A percentile compares a stretch with the other conserved stretches of the same genome.
These are phyloP conservation scores for Leptopilina clavipes DNA, from an alignment of 1,140 invertebrate species.

Conservation along the genomic window DNA sequence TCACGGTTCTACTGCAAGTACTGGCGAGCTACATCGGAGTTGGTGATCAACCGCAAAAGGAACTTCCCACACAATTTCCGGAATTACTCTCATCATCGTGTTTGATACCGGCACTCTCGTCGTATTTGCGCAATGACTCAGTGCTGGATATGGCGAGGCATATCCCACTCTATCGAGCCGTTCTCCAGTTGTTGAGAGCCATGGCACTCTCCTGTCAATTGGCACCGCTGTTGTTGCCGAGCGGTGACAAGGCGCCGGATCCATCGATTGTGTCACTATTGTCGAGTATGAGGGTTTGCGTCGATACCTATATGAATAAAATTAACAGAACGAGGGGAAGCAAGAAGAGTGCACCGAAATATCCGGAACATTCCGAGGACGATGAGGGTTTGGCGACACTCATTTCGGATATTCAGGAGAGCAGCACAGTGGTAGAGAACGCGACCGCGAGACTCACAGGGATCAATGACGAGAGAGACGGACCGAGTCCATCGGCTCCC, in stretches of 20 bases:
- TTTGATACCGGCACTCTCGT: slow-evolving; percentile 90
- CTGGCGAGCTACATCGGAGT: slow-evolving; percentile 90
- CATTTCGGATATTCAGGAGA: slow-evolving; percentile 90
- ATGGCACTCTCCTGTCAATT: slow-evolving; percentile 83
- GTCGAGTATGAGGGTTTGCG: slow-evolving; percentile 90
- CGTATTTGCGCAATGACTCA: slow-evolving; percentile 95
- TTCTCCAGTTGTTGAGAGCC: slow-evolving; percentile 87
- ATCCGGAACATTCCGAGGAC: slow-evolving; percentile 83
- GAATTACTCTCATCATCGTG: slow-evolving; percentile 88
- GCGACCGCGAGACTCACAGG: slow-evolving; percentile 77
- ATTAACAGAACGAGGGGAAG: slow-evolving; percentile 69
- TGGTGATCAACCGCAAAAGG: slow-evolving; percentile 76
- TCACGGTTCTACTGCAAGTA: slow-evolving; percentile 86
- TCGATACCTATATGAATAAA: slow-evolving; percentile 88
- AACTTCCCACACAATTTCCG: slow-evolving; percentile 81
- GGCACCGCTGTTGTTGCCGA: slow-evolving; percentile 81
- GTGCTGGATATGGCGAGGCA: slow-evolving; percentile 96
- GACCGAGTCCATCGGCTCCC: slow-evolving; percentile 66
- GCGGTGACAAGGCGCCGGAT: slow-evolving; percentile 62
- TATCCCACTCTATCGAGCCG: slow-evolving; percentile 91
- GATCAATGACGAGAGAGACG: slow-evolving; percentile 66
- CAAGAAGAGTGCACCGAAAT: slow-evolving; percentile 68
- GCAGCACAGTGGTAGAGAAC: slow-evolving; percentile 84
- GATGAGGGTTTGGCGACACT: slow-evolving; percentile 91
- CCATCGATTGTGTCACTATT: slow-evolving; percentile 82